Conservation (phyloP, 2,888 invertebrate species). For the Clusia tigrina region DNA sequence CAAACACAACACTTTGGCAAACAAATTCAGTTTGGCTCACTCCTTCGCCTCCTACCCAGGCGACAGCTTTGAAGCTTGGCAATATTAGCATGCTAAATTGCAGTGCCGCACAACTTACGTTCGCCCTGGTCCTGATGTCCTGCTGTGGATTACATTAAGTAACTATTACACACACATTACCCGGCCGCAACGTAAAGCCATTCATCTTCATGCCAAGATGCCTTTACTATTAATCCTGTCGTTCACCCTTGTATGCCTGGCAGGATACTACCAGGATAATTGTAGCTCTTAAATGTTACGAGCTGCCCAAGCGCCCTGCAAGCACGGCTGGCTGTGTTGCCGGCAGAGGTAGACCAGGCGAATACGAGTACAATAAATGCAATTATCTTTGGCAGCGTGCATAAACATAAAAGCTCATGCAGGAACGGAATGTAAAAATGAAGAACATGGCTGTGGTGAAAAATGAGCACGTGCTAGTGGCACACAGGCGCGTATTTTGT, state of each 20-base stretch:
- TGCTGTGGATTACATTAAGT: conserved; percentile 8
- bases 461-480: too few species aligned
- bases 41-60: neutral
- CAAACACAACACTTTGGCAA: conserved; percentile 10
- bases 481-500: too few species aligned
- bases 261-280: neutral
- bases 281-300: neutral
- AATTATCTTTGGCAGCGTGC: neutral
- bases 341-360: neutral
- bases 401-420: neutral
- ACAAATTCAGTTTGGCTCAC: neutral
- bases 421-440: neutral
- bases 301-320: too few species aligned
- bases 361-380: neutral
- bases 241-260: neutral
- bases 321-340: too few species aligned
- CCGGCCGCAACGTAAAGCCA: neutral
- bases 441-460: too few species aligned
- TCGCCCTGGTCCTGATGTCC: conserved; percentile 1
- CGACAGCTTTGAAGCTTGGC: neutral
- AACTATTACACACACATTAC: conserved; percentile 10
- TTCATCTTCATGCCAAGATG: conserved; percentile 5
- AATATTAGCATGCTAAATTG: conserved; percentile 1
- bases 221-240: neutral
- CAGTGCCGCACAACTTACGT: neutral